Conservation (phyloP, 2,113 vertebrate species). For the Piprites chloris region DNA sequence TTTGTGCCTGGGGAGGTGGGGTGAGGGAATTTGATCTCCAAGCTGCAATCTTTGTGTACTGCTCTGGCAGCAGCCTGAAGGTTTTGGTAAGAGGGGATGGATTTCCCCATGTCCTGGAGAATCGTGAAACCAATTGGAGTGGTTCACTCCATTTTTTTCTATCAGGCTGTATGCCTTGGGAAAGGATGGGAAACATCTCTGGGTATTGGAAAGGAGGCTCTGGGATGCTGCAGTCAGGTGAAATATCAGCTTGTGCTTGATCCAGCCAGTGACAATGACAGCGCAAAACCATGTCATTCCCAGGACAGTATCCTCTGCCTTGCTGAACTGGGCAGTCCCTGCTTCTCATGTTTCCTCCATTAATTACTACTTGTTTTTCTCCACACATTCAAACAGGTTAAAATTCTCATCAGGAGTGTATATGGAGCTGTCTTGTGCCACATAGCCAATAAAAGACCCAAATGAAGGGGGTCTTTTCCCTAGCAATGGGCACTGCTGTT, state of each 20-base stretch:
- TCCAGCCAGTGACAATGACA: background rate
- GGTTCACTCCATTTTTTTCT: background rate
- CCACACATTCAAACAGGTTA: background rate
- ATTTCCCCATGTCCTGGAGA: background rate
- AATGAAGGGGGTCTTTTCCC: background rate
- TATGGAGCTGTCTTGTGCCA: background rate
- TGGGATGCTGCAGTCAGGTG: background rate
- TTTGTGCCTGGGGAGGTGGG: background rate
- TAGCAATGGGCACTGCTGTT: background rate
- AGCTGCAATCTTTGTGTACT: background rate
- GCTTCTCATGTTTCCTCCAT: background rate
- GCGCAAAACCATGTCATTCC: background rate
- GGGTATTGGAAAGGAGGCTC: background rate
- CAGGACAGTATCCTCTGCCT: background rate
- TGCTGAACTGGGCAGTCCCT: background rate
- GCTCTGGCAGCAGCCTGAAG: background rate
- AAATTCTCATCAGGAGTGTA: background rate
- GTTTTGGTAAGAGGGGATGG: background rate
- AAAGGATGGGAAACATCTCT: background rate
- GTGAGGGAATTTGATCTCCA: background rate
- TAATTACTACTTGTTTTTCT: background rate
- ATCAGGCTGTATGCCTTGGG: background rate
- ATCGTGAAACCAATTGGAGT: background rate
- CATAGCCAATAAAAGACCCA: background rate
- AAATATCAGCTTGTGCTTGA: background rate